phyloP scores from a whole-genome alignment of 2,797 vertebrate genomes.

The Danio kyathit region DNA sequence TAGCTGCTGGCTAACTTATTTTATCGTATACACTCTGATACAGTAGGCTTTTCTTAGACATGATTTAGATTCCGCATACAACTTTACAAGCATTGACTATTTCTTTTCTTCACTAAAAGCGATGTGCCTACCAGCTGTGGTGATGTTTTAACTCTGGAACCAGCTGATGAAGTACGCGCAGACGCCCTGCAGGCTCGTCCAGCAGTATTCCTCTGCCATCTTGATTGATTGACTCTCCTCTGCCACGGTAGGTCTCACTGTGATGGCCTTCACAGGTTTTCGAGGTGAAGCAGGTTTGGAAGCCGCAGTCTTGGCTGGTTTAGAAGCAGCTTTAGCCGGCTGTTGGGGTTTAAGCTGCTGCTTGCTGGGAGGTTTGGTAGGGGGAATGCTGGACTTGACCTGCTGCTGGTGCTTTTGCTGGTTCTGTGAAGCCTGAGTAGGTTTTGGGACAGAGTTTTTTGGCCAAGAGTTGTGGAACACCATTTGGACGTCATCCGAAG shows the following conservation, averaged over 20 bases:
- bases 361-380: slow-evolving; percentile 65
- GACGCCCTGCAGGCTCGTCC: slow-evolving; percentile 84
- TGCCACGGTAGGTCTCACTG: slow-evolving; percentile 49
- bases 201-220: slow-evolving; percentile 84
- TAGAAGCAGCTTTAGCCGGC: slow-evolving; percentile 62
- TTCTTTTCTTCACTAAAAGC: background rate
- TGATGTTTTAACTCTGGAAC: slow-evolving; percentile 79
- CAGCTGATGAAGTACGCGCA: slow-evolving; percentile 84
- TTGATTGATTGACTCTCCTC: slow-evolving; percentile 72
- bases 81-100: background rate
- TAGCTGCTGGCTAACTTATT: background rate
- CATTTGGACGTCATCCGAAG: slow-evolving; percentile 81
- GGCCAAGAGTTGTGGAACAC: slow-evolving; percentile 77
- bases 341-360: slow-evolving; percentile 65
- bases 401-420: slow-evolving; percentile 47
- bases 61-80: background rate
- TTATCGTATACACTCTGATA: background rate
- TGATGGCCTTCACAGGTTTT: slow-evolving; percentile 55
- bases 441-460: slow-evolving; percentile 62
- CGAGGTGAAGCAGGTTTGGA: slow-evolving; percentile 34
- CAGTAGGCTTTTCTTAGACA: background rate
- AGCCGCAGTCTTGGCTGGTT: slow-evolving; percentile 68
- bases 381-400: slow-evolving; percentile 13
- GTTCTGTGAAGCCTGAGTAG: slow-evolving; percentile 22
- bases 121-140: slow-evolving; percentile 11